Base-by-base conservation (phyloP, 2,797 vertebrate genomes). In the Luscinia megarhynchos region DNA sequence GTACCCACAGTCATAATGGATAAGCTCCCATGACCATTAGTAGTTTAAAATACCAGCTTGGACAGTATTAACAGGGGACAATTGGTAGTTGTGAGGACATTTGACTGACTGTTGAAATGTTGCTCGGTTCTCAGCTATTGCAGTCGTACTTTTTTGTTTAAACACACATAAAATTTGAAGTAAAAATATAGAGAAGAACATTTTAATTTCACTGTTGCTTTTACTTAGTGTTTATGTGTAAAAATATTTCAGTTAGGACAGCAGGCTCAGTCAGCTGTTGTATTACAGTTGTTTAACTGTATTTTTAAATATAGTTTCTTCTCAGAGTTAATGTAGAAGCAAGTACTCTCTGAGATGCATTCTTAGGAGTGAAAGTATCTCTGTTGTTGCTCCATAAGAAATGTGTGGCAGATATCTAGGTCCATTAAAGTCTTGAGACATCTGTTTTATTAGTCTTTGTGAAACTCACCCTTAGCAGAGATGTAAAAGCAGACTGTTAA, bases 1-100 rank as follows among this genome's bases (percentile, higher is more conserved):
- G 32, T 17, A 11, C 36, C 15, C 41, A 51, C 7, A 64, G 46
- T 73, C 75, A 41, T 51, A 38, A 55, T 11, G 24, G 38, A 30
- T 40, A 58, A 59, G 41, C 18, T 57, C 10, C 43, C 15, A 18
- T 36, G 53, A 46, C 15, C 75, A 54, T 70, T 12, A 57, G 18
- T 18, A 38, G 29, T 66, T 76, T 27, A 64, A 80, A 17, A 46
- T 45, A 84, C 27, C 32, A 32, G 21, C 46, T 57, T 27, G 34
- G n/a, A 70, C 26, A 46, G 10, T 59, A 40, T 59, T 79, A 79
- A 50, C 26, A 67, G 29, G 24, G 21, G 3, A 34, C 0, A 0
- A 5, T n/a, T 59, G 40, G 48, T 81, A 16, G 6, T 20, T 46
- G 26, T 57, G 54, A 75, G 40, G 48, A 50, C 30, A 61, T 83